A percentile compares a stretch with the other conserved stretches of the same genome.
Conservation (phyloP, 1,140 invertebrate species). For the Drosophila yakuba region DNA sequence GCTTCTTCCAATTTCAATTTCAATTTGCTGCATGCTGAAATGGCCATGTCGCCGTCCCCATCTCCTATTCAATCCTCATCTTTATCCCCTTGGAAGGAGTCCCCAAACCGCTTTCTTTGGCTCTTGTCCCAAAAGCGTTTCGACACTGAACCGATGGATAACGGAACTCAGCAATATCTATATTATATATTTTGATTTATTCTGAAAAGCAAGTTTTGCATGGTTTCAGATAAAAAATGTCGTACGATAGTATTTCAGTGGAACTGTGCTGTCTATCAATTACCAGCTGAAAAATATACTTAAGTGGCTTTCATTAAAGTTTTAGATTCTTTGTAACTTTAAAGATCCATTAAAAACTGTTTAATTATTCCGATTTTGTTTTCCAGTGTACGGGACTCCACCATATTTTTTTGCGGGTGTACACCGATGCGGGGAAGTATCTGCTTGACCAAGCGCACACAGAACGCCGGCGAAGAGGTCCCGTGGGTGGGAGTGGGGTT, state of each 20-base stretch:
- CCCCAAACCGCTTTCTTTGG: slow-evolving; percentile 37
- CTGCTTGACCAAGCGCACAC: slow-evolving; percentile 80
- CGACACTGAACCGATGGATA: background rate
- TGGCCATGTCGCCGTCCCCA: slow-evolving; percentile 54
- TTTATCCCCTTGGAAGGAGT: slow-evolving; percentile 38
- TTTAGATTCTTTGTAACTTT: background rate
- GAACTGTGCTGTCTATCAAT: no score
- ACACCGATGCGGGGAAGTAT: slow-evolving; percentile 49
- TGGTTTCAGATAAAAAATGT: background rate
- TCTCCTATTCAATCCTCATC: slow-evolving; percentile 15
- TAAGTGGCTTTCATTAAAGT: no score
- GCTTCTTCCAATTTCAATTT: slow-evolving; percentile 80
- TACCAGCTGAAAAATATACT: no score
- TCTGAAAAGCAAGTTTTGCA: no score
- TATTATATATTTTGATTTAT: no score
- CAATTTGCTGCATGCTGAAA: slow-evolving; percentile 71
- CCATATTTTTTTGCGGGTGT: slow-evolving; percentile 29
- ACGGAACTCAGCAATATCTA: background rate
- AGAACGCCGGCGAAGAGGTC: slow-evolving; percentile 17
- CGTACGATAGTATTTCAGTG: background rate
- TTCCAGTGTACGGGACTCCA: slow-evolving; percentile 4
- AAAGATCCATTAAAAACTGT: background rate
- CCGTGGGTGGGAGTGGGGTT: slow-evolving; percentile 26
- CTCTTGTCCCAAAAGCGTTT: slow-evolving; percentile 51
- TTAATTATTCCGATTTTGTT: background rate